Base-by-base conservation (phyloP, 2,888 invertebrate species). In the Leptodirus hochenwartii region DNA sequence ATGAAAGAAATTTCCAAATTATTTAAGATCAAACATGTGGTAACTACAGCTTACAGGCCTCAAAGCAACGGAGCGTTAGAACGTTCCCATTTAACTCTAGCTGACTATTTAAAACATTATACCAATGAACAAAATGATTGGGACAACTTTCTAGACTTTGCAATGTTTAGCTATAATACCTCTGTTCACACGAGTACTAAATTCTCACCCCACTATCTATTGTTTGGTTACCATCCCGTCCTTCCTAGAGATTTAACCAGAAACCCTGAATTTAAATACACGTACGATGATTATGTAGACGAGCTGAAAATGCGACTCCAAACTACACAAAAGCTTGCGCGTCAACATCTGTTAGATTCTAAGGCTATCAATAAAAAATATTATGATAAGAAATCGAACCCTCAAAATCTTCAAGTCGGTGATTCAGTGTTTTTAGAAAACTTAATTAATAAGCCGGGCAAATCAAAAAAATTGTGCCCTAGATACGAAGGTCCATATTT, bases 371-470 rank as follows among this genome's bases (percentile, higher is more conserved):
- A 22, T 5, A 31, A 35, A 29, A 9, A 29, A 17, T 9, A 34
- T 11, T 35, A 35, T 17, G 35, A 35, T 20, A 35, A 35, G 28
- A 35, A 23, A 24, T 22, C 11, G 33, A 27, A 22, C 11, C n/a
- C n/a, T n/a, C n/a, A n/a, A n/a, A n/a, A n/a, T n/a, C n/a, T 27
- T 30, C 25, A n/a, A 24, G 15, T 33, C 28, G 25, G 34, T 2
- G 25, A 34, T 24, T 14, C 31, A 15, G 29, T 34, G 10, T 22
- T 31, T 8, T 9, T 35, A 13, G 25, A 17, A 13, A 27, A 34
- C 12, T 6, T 28, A 27, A 14, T 12, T 14, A 15, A 30, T 4
- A 34, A 31, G 24, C 22, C 22, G 8, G 22, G 26, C 11, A 22
- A n/a, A n/a, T n/a, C 5, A 15, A 35, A 35, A 33, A 31, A 30